Evolutionary conservation across 2,888 invertebrate species (phyloP).

Genomic region (Microchrysa polita): DNA sequence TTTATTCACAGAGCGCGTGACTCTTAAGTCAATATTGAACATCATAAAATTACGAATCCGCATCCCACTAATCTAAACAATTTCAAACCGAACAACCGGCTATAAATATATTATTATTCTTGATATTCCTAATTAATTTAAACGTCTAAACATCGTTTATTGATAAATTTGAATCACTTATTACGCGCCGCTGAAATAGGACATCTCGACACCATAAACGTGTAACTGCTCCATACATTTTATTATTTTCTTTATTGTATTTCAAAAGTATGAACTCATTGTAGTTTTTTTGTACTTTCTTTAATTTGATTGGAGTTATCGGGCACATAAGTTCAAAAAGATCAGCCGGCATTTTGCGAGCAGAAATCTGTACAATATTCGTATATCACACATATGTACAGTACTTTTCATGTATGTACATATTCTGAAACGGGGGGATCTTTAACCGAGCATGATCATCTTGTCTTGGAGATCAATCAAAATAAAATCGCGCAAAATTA

Average conservation of each 20-base stretch:
- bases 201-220: too few species aligned
- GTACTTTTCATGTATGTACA: too few species aligned
- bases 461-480: slow-evolving; percentile 16
- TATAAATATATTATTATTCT: too few species aligned
- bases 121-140: too few species aligned
- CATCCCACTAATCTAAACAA: too few species aligned
- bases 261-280: not conserved
- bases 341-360: slow-evolving; percentile 18
- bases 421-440: too few species aligned
- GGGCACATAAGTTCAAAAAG: slow-evolving; percentile 2
- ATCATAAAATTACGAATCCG: too few species aligned
- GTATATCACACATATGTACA: too few species aligned
- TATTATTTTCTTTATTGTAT: not conserved
- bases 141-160: not conserved
- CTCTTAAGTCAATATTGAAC: too few species aligned
- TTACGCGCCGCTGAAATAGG: not conserved
- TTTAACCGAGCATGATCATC: not conserved
- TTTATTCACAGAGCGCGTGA: too few species aligned
- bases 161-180: not conserved
- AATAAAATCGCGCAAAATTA: slow-evolving; percentile 7
- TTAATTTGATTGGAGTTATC: slow-evolving; percentile 8
- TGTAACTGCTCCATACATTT: not conserved
- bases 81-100: too few species aligned
- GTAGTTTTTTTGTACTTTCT: slow-evolving; percentile 9
- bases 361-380: too few species aligned